Evolutionary conservation across 2,888 invertebrate species (phyloP).

Genomic region (Platycheirus albimanus): DNA sequence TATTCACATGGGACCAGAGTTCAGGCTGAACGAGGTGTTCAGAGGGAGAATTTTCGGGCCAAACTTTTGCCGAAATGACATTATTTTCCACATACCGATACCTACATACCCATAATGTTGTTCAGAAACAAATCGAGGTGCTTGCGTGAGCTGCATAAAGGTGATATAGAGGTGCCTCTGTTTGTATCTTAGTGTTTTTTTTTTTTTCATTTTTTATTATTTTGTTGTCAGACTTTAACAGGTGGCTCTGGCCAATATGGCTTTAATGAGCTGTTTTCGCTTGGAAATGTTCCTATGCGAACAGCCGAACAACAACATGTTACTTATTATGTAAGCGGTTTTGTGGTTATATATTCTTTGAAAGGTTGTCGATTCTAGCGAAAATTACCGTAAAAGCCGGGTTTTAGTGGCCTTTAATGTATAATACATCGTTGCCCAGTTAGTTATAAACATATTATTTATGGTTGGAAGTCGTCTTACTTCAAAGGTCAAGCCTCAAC

Average conservation of each 20-base stretch:
- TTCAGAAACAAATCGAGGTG: conserved; percentile 16
- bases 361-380: conserved; percentile 54
- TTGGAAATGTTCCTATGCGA: conserved; percentile 8
- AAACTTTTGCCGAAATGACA: conserved; percentile 58
- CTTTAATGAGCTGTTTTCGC: conserved; percentile 43
- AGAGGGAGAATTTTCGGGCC: conserved; percentile 19
- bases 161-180: conserved; percentile 3
- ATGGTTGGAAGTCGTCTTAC: background rate
- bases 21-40: background rate
- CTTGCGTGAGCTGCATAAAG: conserved; percentile 54
- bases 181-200: conserved; percentile 5
- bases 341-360: conserved; percentile 42
- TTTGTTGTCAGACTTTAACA: conserved; percentile 45
- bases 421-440: conserved; percentile 8
- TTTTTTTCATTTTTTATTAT: conserved; percentile 28
- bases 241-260: conserved; percentile 39
- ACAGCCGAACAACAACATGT: background rate
- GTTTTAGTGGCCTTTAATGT: conserved; percentile 45
- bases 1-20: conserved; percentile 49
- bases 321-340: conserved; percentile 53
- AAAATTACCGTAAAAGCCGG: conserved; percentile 52
- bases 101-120: background rate
- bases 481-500: conserved; percentile 30
- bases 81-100: conserved; percentile 20
- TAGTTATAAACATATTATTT: conserved; percentile 2